Evolutionary conservation across 53 echinoderm and acorn worm species (phyloP), one percentile per base, ranked within the genome.

Genomic region (Crossaster papposus): DNA sequence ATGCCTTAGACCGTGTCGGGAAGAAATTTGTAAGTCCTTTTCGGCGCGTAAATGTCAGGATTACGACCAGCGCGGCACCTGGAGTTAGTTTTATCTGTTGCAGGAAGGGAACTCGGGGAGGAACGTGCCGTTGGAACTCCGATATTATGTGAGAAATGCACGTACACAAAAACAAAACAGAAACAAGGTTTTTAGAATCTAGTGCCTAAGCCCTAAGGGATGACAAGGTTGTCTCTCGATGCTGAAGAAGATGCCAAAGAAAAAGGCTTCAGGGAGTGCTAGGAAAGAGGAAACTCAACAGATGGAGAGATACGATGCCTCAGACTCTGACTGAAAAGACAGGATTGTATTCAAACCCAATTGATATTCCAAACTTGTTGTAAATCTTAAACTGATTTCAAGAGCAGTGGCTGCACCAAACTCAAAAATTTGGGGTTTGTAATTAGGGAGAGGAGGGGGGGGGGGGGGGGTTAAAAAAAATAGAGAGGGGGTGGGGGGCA

Each of bases 21-120:
- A 38, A 68, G 36, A 36, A 24, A 11, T 68, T 68, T 10, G 4
- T 44, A 44, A 44, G 44, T 44, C 68, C 32, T 72, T 52, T 52
- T 30, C 51, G 70, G 73, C 85, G 54, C 38, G 35, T 52, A 72
- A 85, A 85, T 72, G 85, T 72, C 73, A 85, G 31, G 51, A 70
- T 53, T 85, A 65, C 85, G 53, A 73, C 85, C 85, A 85, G 29
- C 51, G 54, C 50, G 85, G 85, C 85, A 85, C 85, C 85, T 54
- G 33, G 51, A n/a, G 38, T 51, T 29, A 32, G 54, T 52, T 72
- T 85, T 51, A 72, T 55, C 53, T 32, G 30, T 73, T 72, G 30
- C 34, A 2, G 51, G 85, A 73, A 20, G 26, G 3, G 68, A 29
- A 28, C 36, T 52, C 14, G 17, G 80, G 54, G 80, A 8, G 15